phyloP scores from a whole-genome alignment of 2,797 vertebrate species.

The Chrysocyon brachyurus region DNA sequence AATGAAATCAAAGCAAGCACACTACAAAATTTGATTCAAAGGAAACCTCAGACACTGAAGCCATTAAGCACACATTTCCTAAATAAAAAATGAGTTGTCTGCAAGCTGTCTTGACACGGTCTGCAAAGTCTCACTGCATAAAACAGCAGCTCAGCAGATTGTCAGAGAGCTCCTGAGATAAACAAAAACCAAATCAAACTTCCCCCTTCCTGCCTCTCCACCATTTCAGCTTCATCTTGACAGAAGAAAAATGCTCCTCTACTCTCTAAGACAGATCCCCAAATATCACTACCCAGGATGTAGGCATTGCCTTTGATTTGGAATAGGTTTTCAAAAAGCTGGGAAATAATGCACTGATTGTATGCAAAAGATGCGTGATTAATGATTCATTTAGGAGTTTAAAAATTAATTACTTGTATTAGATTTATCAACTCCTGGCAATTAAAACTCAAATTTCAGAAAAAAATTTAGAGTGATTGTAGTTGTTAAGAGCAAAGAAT shows the following conservation, averaged over 20 bases:
- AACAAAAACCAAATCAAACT: constrained; percentile 77
- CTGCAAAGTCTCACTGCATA: constrained; percentile 76
- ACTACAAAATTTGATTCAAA: constrained; percentile 85
- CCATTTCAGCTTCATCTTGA: constrained; percentile 63
- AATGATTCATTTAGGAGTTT: constrained; percentile 14
- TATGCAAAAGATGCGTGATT: background rate
- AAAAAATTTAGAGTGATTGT: background rate
- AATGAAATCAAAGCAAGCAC: constrained; percentile 83
- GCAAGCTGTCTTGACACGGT: constrained; percentile 80
- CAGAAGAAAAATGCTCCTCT: constrained; percentile 32
- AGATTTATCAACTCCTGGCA: background rate
- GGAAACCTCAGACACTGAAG: constrained; percentile 80
- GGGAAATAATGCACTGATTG: background rate
- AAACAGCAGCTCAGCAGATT: constrained; percentile 73
- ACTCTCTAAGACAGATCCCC: background rate
- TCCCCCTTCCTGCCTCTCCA: constrained; percentile 6
- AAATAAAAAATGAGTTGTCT: constrained; percentile 88
- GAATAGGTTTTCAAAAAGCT: constrained; percentile 6
- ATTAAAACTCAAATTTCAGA: constrained; percentile 17
- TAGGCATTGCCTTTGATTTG: background rate
- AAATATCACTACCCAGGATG: background rate
- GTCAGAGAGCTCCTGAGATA: constrained; percentile 79
- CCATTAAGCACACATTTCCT: constrained; percentile 82
- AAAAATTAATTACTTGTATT: constrained; percentile 52
- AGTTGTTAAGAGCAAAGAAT: background rate